Evolutionary conservation across 1,140 invertebrate species (phyloP), one percentile per base, ranked within the genome.

Genomic region (Rhagoletis zephyria): DNA sequence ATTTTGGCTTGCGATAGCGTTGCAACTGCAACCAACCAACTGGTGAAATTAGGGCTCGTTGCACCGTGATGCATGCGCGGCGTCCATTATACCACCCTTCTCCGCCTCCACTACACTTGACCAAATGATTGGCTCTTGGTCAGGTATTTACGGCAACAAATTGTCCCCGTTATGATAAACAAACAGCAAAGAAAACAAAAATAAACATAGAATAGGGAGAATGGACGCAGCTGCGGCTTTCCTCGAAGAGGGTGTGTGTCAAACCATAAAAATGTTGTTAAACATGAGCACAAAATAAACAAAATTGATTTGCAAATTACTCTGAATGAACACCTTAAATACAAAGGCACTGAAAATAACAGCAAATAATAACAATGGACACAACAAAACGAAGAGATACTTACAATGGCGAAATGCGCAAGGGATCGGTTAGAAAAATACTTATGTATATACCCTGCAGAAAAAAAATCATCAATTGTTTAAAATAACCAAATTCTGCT

Each of bases 261-360:
- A 92, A 92, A 92, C 91, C 91, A 92, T 92, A 92, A 92, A 92
- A 92, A 92, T 91, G 90, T 91, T 92, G 91, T 92, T 92, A 92
- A 92, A 90, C 91, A 90, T 86, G 88, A 87, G 70, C 88, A 89
- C 88, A 61, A 85, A 92, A 90, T 89, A 92, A 92, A 92, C 91
- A 90, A 92, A 92, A 92, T 92, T 92, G 91, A 92, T 92, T 92
- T 92, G 87, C 74, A 87, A 87, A 85, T 81, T 74, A 61, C 85
- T 60, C 77, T 51, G 67, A 86, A 88, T 70, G 74, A 48, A 85
- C 87, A 64, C 42, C 56, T 85, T 42, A 61, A 85, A 45, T n/a
- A 63, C 85, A 63, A 63, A n/a, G 60, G 10, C 60, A 63, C 14
- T 63, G 56, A 61, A 42, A 85, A 85, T 30, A 85, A 85, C n/a